Conservation (phyloP, 2,797 vertebrate species). For the Coreius guichenoti region DNA sequence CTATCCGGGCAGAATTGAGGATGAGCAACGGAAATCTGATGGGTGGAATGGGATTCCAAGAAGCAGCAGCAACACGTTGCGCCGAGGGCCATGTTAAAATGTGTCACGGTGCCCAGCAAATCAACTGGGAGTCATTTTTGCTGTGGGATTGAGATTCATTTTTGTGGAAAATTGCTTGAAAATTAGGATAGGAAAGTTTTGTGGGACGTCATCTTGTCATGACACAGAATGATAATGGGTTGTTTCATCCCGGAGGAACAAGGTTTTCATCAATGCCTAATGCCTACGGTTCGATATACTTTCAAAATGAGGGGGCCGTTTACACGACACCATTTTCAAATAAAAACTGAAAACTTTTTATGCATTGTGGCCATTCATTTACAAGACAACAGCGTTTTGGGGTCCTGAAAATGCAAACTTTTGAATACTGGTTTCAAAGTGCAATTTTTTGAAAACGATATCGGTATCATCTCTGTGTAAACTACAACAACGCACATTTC, state of each 20-base stretch:
- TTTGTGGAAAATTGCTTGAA: not conserved
- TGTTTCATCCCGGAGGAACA: not conserved
- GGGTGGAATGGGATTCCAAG: conserved; percentile 13
- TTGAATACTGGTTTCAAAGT: not conserved
- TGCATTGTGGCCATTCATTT: not conserved
- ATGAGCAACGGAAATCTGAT: conserved; percentile 32
- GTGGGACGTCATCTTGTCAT: not conserved
- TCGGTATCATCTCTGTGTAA: not conserved
- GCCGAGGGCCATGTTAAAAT: conserved; percentile 10
- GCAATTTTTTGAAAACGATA: not conserved
- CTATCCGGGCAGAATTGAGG: conserved; percentile 22
- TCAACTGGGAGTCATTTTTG: conserved; percentile 11
- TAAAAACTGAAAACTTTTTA: not conserved
- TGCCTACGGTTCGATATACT: not conserved
- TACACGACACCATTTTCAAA: not conserved
- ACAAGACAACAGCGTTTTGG: not conserved
- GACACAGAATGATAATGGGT: not conserved
- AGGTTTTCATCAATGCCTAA: not conserved
- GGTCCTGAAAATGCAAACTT: not conserved
- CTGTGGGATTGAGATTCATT: not conserved
- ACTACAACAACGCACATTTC: not conserved
- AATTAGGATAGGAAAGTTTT: conserved; percentile 20
- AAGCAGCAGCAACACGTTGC: conserved; percentile 4
- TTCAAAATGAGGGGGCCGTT: not conserved
- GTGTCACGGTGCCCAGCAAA: conserved; percentile 26